Conservation (phyloP, 2,888 invertebrate genomes). For the Urechis unicinctus region DNA sequence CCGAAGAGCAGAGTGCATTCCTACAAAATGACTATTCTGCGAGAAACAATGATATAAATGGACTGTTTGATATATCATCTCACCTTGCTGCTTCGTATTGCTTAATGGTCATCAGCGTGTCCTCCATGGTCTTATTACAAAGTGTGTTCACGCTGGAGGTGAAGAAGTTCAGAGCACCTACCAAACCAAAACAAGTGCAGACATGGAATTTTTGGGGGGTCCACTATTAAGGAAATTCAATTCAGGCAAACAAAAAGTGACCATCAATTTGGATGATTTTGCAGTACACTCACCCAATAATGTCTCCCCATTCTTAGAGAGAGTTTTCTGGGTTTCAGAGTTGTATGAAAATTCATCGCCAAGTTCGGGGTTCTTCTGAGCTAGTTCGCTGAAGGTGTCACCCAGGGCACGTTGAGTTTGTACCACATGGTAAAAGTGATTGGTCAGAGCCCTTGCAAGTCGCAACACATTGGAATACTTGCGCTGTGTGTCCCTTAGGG, state of each 20-base stretch:
- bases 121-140: constrained; percentile 96
- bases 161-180: constrained; percentile 89
- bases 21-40: too few species aligned
- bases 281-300: constrained; percentile 56
- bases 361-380: constrained; percentile 91
- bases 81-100: constrained; percentile 72
- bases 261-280: background rate
- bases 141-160: constrained; percentile 91
- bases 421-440: constrained; percentile 72
- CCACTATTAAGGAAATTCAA: background rate
- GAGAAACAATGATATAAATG: too few species aligned
- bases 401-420: constrained; percentile 80
- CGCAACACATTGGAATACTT: constrained; percentile 75
- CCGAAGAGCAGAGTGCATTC: too few species aligned
- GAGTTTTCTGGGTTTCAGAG: constrained; percentile 87
- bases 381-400: constrained; percentile 85
- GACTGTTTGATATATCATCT: background rate
- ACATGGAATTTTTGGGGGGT: background rate
- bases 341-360: constrained; percentile 92
- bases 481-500: constrained; percentile 85
- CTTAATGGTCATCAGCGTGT: constrained; percentile 73
- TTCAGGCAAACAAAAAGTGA: background rate
- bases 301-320: constrained; percentile 89
- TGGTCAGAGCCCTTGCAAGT: constrained; percentile 75
- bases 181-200: too few species aligned